Base-by-base conservation (phyloP, 2,888 invertebrate species). In the Meghimatium bilineatum region DNA sequence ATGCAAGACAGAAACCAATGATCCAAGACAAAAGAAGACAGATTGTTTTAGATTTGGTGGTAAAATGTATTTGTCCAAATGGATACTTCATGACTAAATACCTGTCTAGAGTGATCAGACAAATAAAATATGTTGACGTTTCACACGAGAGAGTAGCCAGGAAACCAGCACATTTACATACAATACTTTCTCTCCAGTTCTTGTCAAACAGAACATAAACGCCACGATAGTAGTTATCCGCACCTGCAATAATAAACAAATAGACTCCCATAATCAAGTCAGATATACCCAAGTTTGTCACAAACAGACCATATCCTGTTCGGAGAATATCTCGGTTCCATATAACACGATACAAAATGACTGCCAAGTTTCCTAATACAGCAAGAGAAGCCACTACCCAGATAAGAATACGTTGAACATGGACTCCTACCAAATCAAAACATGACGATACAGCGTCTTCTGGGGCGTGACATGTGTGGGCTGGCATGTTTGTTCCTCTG, bases 121-220 rank as follows among this genome's bases (percentile, higher is more conserved):
- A 20, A 75, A 52, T n/a, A 75, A 75, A 23, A 32, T 23, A 29
- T 34, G 32, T 67, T 34, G 67, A 67, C 29, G 95, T 95, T 91
- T 95, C 95, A 85, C 95, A 95, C 81, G 95, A 95, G 34, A 89
- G 34, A 2, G 88, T 87, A 1, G 89, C 81, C 36, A 89, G 66
- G 56, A 87, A 79, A n/a, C 90, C 90, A 2, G 90, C 87, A 60
- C 88, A 8, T 49, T 87, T 81, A 75, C 90, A 90, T 23, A 80
- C 71, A 6, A 38, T 29, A 34, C 89, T 88, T 60, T 84, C 69
- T 29, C 87, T 82, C 90, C 90, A 90, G 8, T 82, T 2, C 20
- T 75, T 76, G 38, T 89, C 89, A 78, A 88, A 85, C 88, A 87
- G 86, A 14, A 88, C 85, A 80, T 90, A 90, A 29, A 74, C 67